These are phyloP conservation scores for Brachyhypopomus gauderio DNA, from an alignment of 2,113 vertebrate species.

Conservation along the genomic window DNA sequence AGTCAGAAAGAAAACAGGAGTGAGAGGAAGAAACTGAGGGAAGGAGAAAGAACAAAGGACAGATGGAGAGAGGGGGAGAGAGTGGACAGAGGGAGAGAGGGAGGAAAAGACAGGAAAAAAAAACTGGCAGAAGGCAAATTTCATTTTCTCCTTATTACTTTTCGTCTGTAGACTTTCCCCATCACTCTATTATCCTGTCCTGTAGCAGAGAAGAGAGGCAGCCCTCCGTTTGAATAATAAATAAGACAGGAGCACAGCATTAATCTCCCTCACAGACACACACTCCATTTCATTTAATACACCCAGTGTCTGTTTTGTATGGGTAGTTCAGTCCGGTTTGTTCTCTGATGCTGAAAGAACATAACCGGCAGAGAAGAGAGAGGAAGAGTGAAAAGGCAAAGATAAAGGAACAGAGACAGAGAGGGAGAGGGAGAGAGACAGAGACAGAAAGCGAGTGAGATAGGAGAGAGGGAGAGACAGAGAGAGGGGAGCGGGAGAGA, in stretches of 20 bases:
- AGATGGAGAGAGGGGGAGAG: background rate
- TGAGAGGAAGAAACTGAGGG: background rate
- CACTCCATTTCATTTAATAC: constrained; percentile 42
- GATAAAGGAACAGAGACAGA: background rate
- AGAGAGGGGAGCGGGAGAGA: background rate
- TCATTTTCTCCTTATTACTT: constrained; percentile 36
- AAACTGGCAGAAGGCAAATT: constrained; percentile 26
- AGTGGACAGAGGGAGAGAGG: background rate
- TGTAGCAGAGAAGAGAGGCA: constrained; percentile 18
- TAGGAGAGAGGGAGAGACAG: background rate
- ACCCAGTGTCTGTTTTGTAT: constrained; percentile 33
- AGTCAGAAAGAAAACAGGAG: constrained; percentile 16
- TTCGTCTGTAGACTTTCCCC: constrained; percentile 24
- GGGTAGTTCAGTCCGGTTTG: constrained; percentile 29
- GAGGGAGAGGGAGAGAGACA: background rate
- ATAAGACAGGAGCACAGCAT: constrained; percentile 42
- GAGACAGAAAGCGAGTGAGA: background rate
- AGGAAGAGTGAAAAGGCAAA: background rate
- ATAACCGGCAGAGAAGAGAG: constrained; percentile 36
- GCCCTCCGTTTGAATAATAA: constrained; percentile 55
- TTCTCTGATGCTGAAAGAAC: constrained; percentile 40
- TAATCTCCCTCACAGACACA: constrained; percentile 45
- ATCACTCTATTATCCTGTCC: constrained; percentile 23
- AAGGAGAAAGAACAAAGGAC: background rate
- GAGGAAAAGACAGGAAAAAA: background rate